Base-by-base conservation (phyloP, 2,797 vertebrate genomes). In the Columba guinea region DNA sequence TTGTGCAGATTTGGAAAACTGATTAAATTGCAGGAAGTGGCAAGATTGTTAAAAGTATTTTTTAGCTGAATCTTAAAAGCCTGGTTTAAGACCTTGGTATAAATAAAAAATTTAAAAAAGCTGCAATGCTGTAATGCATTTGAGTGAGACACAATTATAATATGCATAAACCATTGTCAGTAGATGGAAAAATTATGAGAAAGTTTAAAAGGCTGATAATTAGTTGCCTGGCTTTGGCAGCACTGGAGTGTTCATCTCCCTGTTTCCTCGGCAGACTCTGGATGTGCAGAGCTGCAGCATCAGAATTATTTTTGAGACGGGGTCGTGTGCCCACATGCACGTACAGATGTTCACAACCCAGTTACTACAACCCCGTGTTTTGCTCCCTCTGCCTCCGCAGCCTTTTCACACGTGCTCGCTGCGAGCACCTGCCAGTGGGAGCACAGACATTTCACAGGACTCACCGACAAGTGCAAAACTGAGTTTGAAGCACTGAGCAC, bases 131-230 rank as follows among this genome's bases (percentile, higher is more conserved):
- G 59, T 84, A 94, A 90, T 64, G 80, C 75, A 60, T 62, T 63
- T 39, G 74, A 91, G 89, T 46, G 91, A 95, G 84, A 90, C 69
- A 71, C 8, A 37, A 96, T 96, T 96, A 71, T 84, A 93, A 71
- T 78, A 80, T 64, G 71, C 83, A 92, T 63, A 86, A 96, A 70
- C 52, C 76, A 68, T 92, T 96, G 93, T 94, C 93, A 95, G 94
- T 67, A 93, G 95, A 71, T 90, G 87, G 91, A 87, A 93, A 95
- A 97, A 91, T 84, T 37, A 87, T 48, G 59, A 65, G 76, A 32
- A 93, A 82, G 39, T 96, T 94, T 93, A 49, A 94, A 96, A 96
- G 93, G 64, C 63, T 95, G 53, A 94, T 96, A 93, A 97, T 97
- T 95, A 86, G 68, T 96, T 95, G 88, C 89, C 74, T 95, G 87